Conservation (phyloP, 2,797 vertebrate genomes). For the Sebastes oblongus region DNA sequence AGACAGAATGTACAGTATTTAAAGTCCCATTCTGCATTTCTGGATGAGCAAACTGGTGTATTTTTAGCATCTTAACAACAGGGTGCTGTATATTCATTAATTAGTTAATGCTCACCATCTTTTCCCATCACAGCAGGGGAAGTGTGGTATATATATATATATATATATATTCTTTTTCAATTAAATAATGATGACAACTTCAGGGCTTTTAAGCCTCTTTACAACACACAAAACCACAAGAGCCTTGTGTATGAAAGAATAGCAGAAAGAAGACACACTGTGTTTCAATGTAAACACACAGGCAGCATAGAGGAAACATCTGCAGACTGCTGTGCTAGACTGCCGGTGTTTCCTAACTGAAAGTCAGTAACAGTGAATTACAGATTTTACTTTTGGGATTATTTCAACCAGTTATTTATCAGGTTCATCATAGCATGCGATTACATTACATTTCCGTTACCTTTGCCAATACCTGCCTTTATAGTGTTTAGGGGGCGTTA, state of each 20-base stretch:
- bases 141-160: background rate
- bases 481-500: no score
- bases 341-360: background rate
- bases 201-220: background rate
- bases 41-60: background rate
- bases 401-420: background rate
- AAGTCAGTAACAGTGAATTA: background rate
- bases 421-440: no score
- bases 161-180: background rate
- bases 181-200: constrained; percentile 1
- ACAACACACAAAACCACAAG: background rate
- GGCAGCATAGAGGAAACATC: background rate
- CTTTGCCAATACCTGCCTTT: no score
- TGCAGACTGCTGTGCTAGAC: background rate
- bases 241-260: background rate
- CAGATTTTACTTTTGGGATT: background rate
- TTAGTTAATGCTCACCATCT: background rate
- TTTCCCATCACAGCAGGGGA: background rate
- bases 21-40: background rate
- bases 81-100: background rate
- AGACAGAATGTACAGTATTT: background rate
- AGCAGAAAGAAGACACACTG: background rate
- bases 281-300: background rate
- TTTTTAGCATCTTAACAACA: constrained; percentile 21
- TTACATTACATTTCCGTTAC: no score